Evolutionary conservation across 2,113 vertebrate species (phyloP).

Genomic region (Pholis gunnellus): DNA sequence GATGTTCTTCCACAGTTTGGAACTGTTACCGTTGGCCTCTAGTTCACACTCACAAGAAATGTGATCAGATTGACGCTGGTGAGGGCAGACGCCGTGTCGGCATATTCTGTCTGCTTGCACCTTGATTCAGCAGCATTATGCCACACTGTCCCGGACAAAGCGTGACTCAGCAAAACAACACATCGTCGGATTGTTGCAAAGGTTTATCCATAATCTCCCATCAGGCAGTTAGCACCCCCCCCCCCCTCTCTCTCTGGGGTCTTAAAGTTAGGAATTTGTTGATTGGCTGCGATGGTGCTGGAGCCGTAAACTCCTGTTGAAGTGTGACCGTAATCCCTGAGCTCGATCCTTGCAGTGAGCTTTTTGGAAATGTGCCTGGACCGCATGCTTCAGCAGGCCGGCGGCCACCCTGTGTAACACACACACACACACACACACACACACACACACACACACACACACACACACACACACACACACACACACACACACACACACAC

Average conservation of each 20-base stretch:
- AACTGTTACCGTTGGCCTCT: too few species aligned
- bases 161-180: constrained; percentile 23
- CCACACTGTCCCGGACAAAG: constrained; percentile 12
- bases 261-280: constrained; percentile 24
- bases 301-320: constrained; percentile 44
- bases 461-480: not conserved
- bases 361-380: constrained; percentile 13
- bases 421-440: constrained; percentile 33
- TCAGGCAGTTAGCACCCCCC: not conserved
- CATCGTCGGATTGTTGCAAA: not conserved
- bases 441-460: constrained; percentile 10
- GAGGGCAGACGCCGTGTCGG: constrained; percentile 21
- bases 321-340: constrained; percentile 37
- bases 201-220: not conserved
- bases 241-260: not conserved
- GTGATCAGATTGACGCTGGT: constrained; percentile 24
- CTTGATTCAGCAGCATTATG: not conserved
- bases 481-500: not conserved
- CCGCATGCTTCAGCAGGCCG: constrained; percentile 41
- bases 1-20: too few species aligned
- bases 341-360: constrained; percentile 29
- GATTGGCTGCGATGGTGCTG: constrained; percentile 39
- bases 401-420: constrained; percentile 6
- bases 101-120: constrained; percentile 11
- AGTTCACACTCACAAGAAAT: not conserved